phyloP scores from a whole-genome alignment of 2,888 invertebrate genomes.

The Sesamia inferens region DNA sequence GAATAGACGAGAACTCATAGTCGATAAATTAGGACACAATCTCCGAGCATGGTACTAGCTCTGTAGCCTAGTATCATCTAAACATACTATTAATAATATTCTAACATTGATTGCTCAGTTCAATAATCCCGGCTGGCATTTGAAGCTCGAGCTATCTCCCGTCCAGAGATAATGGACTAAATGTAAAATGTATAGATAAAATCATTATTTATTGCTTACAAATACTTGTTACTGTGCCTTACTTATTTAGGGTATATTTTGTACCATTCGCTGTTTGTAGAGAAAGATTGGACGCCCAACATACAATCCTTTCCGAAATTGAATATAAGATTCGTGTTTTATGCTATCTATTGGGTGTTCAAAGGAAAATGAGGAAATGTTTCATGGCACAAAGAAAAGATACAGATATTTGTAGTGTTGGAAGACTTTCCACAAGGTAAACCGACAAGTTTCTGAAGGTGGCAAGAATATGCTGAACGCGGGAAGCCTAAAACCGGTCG shows the following conservation, averaged over 20 bases:
- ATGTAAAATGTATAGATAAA: constrained; percentile 55
- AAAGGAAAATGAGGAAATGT: not conserved
- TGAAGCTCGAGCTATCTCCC: constrained; percentile 9
- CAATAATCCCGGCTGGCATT: constrained; percentile 29
- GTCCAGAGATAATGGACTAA: constrained; percentile 49
- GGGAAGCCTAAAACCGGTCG: fast-evolving
- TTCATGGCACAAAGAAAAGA: not conserved
- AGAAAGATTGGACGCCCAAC: constrained; percentile 2
- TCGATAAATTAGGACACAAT: not conserved
- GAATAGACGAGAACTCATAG: not conserved
- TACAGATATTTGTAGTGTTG: not conserved
- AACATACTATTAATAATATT: constrained; percentile 2
- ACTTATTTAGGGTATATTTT: constrained; percentile 33
- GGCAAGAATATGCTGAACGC: not conserved
- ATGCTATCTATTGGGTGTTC: constrained; percentile 6
- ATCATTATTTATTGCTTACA: constrained; percentile 60
- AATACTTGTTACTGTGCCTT: constrained; percentile 42
- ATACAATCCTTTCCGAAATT: constrained; percentile 7
- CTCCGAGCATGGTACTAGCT: not conserved
- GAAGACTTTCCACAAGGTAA: not conserved
- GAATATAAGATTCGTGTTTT: constrained; percentile 2
- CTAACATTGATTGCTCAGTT: constrained; percentile 21
- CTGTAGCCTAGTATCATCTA: not conserved
- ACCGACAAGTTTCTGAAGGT: not conserved
- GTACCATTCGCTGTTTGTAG: not conserved